phyloP scores from a whole-genome alignment of 2,888 invertebrate species.

The Seira sanloemensis region DNA sequence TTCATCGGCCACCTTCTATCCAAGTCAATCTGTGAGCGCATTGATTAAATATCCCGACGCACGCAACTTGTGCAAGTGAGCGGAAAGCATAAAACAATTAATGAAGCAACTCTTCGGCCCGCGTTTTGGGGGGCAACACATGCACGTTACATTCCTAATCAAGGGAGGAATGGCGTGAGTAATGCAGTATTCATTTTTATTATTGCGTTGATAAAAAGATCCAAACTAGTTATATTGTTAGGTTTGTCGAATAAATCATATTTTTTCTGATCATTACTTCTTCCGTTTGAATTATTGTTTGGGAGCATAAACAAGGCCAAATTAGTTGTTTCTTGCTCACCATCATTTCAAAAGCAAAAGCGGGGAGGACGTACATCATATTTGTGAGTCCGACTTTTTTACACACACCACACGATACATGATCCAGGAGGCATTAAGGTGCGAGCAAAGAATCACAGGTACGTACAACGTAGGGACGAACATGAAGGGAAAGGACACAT shows the following conservation, averaged over 20 bases:
- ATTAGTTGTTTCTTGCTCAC: not conserved
- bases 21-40: conserved; percentile 34
- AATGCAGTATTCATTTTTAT: conserved; percentile 19
- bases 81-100: conserved; percentile 17
- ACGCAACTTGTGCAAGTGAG: conserved; percentile 33
- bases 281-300: not conserved
- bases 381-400: conserved; percentile 1
- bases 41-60: conserved; percentile 57
- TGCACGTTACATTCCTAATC: conserved; percentile 22
- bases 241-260: conserved; percentile 2
- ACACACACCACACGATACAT: too few relatives aligned
- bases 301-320: conserved; percentile 6
- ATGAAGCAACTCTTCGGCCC: not conserved
- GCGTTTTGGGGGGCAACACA: not conserved
- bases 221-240: conserved; percentile 1
- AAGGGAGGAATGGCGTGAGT: conserved; percentile 22
- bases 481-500: conserved; percentile 16
- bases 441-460: not conserved
- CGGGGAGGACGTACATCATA: not conserved
- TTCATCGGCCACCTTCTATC: conserved; percentile 13
- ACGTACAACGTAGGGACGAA: not conserved
- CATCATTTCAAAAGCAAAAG: not conserved
- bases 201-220: conserved; percentile 8
- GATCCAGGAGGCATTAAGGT: not conserved
- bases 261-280: conserved; percentile 8